These are phyloP conservation scores for Datnioides undecimradiatus DNA, from an alignment of 2,113 vertebrate species.

Conservation along the genomic window DNA sequence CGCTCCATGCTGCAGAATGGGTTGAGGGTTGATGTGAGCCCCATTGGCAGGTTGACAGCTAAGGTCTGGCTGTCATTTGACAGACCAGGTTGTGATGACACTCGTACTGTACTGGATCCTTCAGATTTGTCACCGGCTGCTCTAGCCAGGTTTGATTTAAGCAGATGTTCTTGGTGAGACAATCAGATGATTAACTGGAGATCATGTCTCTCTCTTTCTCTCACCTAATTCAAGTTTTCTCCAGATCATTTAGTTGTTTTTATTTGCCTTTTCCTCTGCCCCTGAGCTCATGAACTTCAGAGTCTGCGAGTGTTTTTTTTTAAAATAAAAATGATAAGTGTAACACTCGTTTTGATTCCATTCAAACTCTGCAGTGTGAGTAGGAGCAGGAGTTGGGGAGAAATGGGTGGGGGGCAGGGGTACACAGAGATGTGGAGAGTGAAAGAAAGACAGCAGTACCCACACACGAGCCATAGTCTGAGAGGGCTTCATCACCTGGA, in stretches of 20 bases:
- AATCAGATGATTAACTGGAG: background rate
- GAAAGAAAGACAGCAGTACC: constrained; percentile 19
- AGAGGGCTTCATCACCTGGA: constrained; percentile 77
- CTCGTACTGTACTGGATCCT: background rate
- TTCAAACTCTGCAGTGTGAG: constrained; percentile 43
- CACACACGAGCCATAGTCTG: constrained; percentile 51
- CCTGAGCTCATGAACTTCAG: constrained; percentile 28
- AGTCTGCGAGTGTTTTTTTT: background rate
- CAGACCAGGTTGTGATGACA: constrained; percentile 24
- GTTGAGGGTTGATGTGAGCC: constrained; percentile 25
- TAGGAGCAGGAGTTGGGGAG: constrained; percentile 2
- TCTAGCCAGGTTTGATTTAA: constrained; percentile 24
- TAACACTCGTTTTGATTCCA: constrained; percentile 47
- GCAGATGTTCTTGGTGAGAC: constrained; percentile 18
- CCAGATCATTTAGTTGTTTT: constrained; percentile 13
- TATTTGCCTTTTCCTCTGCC: constrained; percentile 27
- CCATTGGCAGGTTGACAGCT: constrained; percentile 57
- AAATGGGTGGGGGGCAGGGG: background rate
- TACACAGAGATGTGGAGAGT: constrained; percentile 20
- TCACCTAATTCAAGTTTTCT: constrained; percentile 17
- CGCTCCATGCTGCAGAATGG: constrained; percentile 25
- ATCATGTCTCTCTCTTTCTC: background rate
- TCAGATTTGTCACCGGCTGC: constrained; percentile 17
- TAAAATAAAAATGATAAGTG: constrained; percentile 55
- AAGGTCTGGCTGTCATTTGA: constrained; percentile 47